Evolutionary conservation across 2,113 vertebrate species (phyloP).

Genomic region (Sturnus vulgaris): DNA sequence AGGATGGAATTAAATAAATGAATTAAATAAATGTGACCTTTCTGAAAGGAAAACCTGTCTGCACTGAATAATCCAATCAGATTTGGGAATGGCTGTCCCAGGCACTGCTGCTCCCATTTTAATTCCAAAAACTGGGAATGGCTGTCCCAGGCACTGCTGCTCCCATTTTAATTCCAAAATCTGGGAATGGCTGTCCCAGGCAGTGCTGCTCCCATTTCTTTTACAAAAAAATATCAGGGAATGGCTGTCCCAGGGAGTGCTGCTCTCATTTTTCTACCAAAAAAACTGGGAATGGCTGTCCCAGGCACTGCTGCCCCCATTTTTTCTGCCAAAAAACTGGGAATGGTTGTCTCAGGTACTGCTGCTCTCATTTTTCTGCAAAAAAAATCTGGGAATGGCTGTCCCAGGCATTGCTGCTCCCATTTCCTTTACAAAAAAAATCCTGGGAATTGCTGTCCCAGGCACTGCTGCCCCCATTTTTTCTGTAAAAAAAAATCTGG

Average conservation of each 20-base stretch:
- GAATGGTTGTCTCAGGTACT: too few relatives aligned
- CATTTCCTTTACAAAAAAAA: too few relatives aligned
- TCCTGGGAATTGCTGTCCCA: too few relatives aligned
- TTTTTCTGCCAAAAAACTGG: too few relatives aligned
- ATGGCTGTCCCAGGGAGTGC: neutral
- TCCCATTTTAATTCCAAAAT: neutral
- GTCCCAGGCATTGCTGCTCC: too few relatives aligned
- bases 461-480: too few relatives aligned
- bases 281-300: neutral
- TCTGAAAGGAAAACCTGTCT: neutral
- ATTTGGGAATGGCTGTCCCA: neutral
- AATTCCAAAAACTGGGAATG: neutral
- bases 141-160: neutral
- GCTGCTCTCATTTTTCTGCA: too few relatives aligned
- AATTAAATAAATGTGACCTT: neutral
- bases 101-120: neutral
- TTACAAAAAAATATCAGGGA: too few relatives aligned
- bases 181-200: neutral
- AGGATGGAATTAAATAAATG: neutral
- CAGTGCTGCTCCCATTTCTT: neutral
- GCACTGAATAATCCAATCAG: neutral
- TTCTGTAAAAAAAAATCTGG: too few relatives aligned
- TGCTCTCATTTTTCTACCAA: accelerated
- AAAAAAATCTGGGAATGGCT: too few relatives aligned
- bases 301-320: neutral